Evolutionary conservation across 37 sponge, comb jelly and placozoan species (phyloP).

Genomic region (Aplysina aerophoba): DNA sequence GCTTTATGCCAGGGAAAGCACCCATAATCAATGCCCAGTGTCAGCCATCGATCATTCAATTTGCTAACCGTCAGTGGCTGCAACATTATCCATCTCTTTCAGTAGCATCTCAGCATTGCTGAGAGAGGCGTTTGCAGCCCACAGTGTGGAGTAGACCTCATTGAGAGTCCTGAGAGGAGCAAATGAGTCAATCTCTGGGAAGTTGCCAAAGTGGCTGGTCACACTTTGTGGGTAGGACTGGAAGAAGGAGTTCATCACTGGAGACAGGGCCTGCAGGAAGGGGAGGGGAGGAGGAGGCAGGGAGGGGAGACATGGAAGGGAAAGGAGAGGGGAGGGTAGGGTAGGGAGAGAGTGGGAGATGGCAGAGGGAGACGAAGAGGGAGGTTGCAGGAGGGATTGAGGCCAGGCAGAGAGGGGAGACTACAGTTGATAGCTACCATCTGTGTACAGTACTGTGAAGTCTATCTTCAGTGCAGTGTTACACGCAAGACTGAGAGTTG

Average conservation of each 20-base stretch:
- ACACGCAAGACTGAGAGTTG: too few relatives aligned
- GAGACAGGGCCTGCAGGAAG: neutral
- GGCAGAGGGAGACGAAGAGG: too few relatives aligned
- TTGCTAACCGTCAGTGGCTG: neutral
- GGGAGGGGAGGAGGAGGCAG: neutral
- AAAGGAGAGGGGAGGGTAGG: too few relatives aligned
- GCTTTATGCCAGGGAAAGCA: too few relatives aligned
- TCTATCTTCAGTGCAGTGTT: too few relatives aligned
- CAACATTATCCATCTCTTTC: neutral
- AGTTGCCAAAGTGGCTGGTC: neutral
- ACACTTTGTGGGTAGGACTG: neutral
- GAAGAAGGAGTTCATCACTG: neutral
- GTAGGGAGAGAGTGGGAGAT: too few relatives aligned
- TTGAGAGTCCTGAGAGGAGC: conserved; percentile 30
- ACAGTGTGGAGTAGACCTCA: neutral
- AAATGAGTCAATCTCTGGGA: conserved; percentile 10
- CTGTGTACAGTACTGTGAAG: too few relatives aligned
- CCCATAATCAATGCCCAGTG: too few relatives aligned
- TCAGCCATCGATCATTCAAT: too few relatives aligned
- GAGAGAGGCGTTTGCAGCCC: conserved; percentile 17
- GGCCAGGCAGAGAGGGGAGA: too few relatives aligned
- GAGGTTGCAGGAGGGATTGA: too few relatives aligned
- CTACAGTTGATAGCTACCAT: too few relatives aligned
- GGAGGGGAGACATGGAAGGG: neutral
- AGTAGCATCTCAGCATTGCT: neutral